Base-by-base conservation (phyloP, 2,888 invertebrate species). In the Macropis europaea region DNA sequence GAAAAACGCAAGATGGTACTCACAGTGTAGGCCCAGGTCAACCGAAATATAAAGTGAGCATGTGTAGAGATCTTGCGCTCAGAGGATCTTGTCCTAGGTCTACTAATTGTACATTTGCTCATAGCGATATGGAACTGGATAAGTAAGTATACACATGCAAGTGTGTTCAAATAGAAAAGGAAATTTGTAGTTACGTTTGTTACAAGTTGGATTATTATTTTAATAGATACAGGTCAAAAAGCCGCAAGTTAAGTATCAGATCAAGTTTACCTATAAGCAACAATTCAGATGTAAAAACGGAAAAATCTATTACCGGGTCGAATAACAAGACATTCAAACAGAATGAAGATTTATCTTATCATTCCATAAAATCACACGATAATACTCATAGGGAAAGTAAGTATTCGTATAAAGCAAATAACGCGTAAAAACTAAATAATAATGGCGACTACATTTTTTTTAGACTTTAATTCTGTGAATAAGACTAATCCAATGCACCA, bases 71-170 rank as follows among this genome's bases (percentile, higher is more conserved):
- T 90, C 92, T 97, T 7, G 93, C 94, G 0, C 91, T 95, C 22
- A 92, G 95, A 11, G 94, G 96, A 0, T 94, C 93, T 72, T 98
- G 98, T 88, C 97, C 97, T 0, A 92, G 97, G 7, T 96, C 97
- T 3, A 93, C 93, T 42, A 94, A 94, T 82, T 98, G 98, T 89
- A 97, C 96, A 0, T 98, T 97, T 91, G 97, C 97, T 4, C 98
- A 98, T 89, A 96, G 96, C 0, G 95, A 96, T 77, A 96, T 97
- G 76, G 98, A 98, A 89, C 91, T 97, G 36, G 97, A 97, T 85
- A 95, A 95, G 94, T 95, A 86, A 87, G 88, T 79, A 36, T 77
- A 22, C 1, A 2, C 7, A 2, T 19, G 2, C 7, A 50, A 34
- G 3, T 15, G 3, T 9, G 22, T 48, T 42, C 2, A 11, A 0